A percentile compares a stretch with the other conserved stretches of the same genome.
Conservation (phyloP, 2,113 vertebrate species). For the Chrysemys picta region DNA sequence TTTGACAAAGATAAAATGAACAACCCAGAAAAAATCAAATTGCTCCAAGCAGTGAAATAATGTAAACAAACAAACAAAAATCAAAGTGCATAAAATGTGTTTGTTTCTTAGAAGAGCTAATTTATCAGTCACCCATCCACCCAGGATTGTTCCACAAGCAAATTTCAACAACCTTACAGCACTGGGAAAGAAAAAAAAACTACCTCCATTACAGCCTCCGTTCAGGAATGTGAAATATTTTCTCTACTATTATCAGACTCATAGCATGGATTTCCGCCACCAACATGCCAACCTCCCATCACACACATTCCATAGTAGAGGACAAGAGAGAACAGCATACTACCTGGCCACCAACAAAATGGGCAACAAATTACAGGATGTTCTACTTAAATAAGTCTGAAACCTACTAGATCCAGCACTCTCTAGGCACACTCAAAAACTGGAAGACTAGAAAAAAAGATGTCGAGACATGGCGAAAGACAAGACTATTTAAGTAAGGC, state of each 20-base stretch:
- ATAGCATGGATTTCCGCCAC: background rate
- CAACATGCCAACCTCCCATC: background rate
- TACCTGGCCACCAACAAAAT: background rate
- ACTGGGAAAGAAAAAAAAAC: accelerated
- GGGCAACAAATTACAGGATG: background rate
- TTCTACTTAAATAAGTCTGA: background rate
- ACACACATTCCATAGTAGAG: background rate
- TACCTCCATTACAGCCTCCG: background rate
- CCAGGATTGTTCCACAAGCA: background rate
- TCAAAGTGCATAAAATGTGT: accelerated
- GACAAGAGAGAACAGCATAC: background rate
- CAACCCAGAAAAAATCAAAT: background rate
- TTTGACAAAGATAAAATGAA: background rate
- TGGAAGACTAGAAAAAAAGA: background rate
- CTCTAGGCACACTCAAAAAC: background rate
- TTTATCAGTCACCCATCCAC: accelerated
- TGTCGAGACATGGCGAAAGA: background rate
- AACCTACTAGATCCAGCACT: background rate
- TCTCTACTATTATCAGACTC: background rate
- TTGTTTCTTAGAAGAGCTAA: background rate
- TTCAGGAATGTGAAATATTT: background rate
- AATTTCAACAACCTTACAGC: background rate
- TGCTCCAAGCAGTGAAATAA: background rate
- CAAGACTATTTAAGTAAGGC: background rate
- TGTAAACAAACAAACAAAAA: accelerated